These are phyloP conservation scores for Amblyjoppa proteus DNA, from an alignment of 2,888 invertebrate species.

Conservation along the genomic window DNA sequence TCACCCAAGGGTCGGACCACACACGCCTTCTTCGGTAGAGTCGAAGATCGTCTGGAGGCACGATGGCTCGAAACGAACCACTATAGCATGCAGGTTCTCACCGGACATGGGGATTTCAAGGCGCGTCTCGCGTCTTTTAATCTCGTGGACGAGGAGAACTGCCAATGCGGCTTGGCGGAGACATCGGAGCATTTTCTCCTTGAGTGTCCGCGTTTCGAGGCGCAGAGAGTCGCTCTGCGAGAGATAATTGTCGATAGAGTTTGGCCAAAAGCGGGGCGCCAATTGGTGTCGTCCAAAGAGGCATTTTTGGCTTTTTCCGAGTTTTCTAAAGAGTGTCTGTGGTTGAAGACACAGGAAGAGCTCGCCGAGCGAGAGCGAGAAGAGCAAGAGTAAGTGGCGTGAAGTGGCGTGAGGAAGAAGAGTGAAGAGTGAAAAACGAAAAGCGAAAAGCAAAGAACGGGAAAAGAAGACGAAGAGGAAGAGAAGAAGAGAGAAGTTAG, in stretches of 20 bases:
- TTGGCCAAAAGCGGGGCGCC: neutral
- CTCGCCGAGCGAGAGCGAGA: no score
- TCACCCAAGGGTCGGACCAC: neutral
- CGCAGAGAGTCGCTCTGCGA: conserved; percentile 12
- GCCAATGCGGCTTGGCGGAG: neutral
- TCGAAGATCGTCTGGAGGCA: neutral
- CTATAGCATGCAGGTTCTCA: no score
- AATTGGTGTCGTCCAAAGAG: neutral
- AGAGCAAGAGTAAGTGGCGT: no score
- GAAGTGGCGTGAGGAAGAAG: no score
- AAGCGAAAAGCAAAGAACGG: no score
- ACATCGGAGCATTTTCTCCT: conserved; percentile 25
- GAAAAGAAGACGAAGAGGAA: neutral
- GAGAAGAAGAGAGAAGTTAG: neutral
- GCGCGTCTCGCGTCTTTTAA: neutral
- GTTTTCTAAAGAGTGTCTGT: neutral
- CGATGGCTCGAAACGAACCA: no score
- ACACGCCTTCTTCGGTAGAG: neutral
- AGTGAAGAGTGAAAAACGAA: no score
- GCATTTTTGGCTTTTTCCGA: neutral
- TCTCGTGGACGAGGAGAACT: neutral
- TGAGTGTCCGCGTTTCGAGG: conserved; percentile 6
- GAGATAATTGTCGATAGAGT: neutral
- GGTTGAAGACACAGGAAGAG: neutral
- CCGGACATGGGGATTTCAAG: neutral